Base-by-base conservation (phyloP, 2,113 vertebrate genomes). In the Pollimyrus isidori region DNA sequence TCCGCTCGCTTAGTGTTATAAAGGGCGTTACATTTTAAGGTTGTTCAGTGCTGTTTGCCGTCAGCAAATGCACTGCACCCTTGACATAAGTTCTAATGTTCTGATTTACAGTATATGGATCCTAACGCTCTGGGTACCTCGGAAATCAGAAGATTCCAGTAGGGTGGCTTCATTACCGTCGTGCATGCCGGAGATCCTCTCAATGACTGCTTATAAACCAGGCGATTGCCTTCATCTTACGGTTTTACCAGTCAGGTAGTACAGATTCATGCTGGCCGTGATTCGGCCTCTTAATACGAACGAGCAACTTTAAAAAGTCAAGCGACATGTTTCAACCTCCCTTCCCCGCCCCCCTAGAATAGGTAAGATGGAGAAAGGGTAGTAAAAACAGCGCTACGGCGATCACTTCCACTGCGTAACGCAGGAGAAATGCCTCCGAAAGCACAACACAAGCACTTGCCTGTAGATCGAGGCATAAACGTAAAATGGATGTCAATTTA, bases 381-480 rank as follows among this genome's bases (percentile, higher is more conserved):
- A 58, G 88, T 82, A 23, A 89, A 83, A 53, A 56, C 49, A 58
- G 35, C 48, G 56, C 49, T 26, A 21, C 50, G 30, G 30, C 76
- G 39, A 30, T 56, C 50, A 58, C 76, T 83, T 89, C 21, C 73
- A 89, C 76, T 89, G 88, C 88, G 50, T 50, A 89, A 82, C 88
- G 45, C 35, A 53, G 4, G 73, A 45, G 69, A 82, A 83, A 35
- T n/a, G 21, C 73, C 62, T 56, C 52, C 30, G n/a, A 56, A 53
- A 88, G 48, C 23, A 39, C 19, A 65, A 30, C 7, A 56, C 11
- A 39, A 5, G 30, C 50, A 19, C 17, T 30, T 52, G 46, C 42
- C 11, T 15, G 48, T 26, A 30, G 48, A 86, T 6, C 48, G 84
- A 46, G 45, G 42, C 39, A 45, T 23, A 45, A 7, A n/a, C 23